Base-by-base conservation (phyloP, 2,888 invertebrate genomes). In the Ophion ellenae region DNA sequence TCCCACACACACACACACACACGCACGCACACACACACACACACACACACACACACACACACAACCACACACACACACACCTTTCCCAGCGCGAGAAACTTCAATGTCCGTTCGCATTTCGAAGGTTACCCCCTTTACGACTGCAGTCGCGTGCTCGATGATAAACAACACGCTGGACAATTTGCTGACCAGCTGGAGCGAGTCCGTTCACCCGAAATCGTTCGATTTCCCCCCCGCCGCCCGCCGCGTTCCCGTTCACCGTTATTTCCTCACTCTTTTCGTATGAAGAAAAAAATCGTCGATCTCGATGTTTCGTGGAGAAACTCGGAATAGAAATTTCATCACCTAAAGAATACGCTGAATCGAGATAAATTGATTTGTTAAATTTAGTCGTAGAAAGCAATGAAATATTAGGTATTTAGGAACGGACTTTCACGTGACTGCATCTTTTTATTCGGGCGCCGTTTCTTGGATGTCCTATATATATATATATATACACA, bases 111-210 rank as follows among this genome's bases (percentile, higher is more conserved):
- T 36, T 67, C 17, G 67, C 67, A 57, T 70, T 69, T 70, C 78
- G n/a, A 78, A 70, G 69, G 45, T 78, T 59, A 47, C 24, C 20
- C 28, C 24, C 59, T 24, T 69, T 69, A 57, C 69, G 69, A n/a
- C 11, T 9, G n/a, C 17, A 9, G 59, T 36, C 73, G 59, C 71
- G 47, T 17, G 71, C 59, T 36, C 40, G 59, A 73, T 57, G 59
- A 67, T 66, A 32, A 74, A 74, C 14, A 64, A 64, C 17, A 64
- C 64, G 63, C 17, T 61, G 10, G 40, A 61, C 40, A 24, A 78
- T 66, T 59, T 5, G 61, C 78, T 75, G 69, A 69, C 78, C 69
- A 57, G 36, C 67, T 59, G 77, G 57, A 77, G 17, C 57, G 69
- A 70, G 45, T 69, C 45, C 78, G 40, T 78, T 69, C 69, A 78